Base-by-base conservation (phyloP, 2,113 vertebrate genomes). In the Callorhinus ursinus region DNA sequence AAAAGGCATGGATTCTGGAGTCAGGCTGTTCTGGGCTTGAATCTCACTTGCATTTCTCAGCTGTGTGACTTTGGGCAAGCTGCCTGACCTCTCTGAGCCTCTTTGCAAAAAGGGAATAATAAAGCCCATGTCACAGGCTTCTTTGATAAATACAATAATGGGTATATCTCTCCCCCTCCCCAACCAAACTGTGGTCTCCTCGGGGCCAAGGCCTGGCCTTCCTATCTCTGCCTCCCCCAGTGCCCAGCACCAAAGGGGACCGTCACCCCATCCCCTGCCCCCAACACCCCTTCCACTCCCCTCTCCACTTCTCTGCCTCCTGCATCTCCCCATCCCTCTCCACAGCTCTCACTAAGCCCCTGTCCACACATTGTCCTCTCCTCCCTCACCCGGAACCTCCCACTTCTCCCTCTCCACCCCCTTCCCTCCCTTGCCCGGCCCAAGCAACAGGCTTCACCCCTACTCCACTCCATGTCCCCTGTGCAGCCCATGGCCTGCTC, bases 11-110 rank as follows among this genome's bases (percentile, higher is more conserved):
- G 31, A 51, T 74, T 39, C 55, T 49, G 7, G 21, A n/a, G 22
- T 55, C 86, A 15, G 31, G 51, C 19, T 4, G 4, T 7, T 51
- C 61, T 31, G 15, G 53, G 28, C 46, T 63, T 88, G 28, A 88
- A 80, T 87, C 51, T 26, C 51, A 19, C 42, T 9, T 28, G 19
- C 3, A 13, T 18, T 53, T 79, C 28, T 84, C 39, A 59, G 39
- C 80, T 96, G 81, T 57, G 95, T 86, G 89, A 55, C 77, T 84
- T 85, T 49, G 55, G 63, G 49, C 67, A 91, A 71, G 18, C 59
- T 82, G 42, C 31, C 28, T 87, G 36, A 46, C 18, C 57, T 93
- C 88, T 87, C 88, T 81, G 92, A 92, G 24, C 26, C 65, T 96
- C 61, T 0, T 19, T 14, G 11, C 83, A 24, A 69, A 79, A 71